Percentiles rank a stretch among this genome's conserved stretches.
phyloP scores from a whole-genome alignment of 2,888 invertebrate genomes.

The Cyclophora albipunctata region DNA sequence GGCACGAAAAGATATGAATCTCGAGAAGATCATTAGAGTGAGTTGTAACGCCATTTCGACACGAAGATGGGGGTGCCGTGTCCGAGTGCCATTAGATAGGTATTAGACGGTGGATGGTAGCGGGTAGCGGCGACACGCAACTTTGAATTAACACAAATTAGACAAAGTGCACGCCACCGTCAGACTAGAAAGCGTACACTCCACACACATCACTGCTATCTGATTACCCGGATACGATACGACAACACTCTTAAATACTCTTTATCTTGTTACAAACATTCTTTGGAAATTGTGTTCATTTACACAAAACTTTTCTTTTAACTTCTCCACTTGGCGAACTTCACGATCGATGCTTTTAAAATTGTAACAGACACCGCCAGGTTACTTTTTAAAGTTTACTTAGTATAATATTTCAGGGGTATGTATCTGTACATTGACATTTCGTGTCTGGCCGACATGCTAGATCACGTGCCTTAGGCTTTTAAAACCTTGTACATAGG shows the following conservation, averaged over 20 bases:
- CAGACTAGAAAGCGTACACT: slow-evolving; percentile 48
- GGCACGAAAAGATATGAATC: slow-evolving; percentile 13
- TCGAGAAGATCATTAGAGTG: slow-evolving; percentile 15
- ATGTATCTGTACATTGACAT: slow-evolving; percentile 25
- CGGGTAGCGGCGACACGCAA: slow-evolving; percentile 27
- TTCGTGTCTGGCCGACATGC: slow-evolving; percentile 23
- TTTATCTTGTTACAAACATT: background rate
- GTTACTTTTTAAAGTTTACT: background rate
- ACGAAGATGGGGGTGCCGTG: slow-evolving; percentile 23
- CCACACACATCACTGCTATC: slow-evolving; percentile 18
- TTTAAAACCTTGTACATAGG: slow-evolving; percentile 13
- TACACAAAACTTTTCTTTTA: too few species aligned
- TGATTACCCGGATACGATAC: slow-evolving; percentile 10
- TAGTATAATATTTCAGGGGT: slow-evolving; percentile 2
- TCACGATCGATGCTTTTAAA: background rate
- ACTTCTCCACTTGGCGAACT: too few species aligned
- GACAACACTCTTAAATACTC: background rate
- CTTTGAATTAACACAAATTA: slow-evolving; percentile 43
- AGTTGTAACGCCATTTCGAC: slow-evolving; percentile 11
- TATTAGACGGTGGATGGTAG: slow-evolving; percentile 16
- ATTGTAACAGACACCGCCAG: background rate
- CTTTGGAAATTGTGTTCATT: too few species aligned
- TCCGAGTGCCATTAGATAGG: slow-evolving; percentile 20
- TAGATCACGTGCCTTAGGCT: slow-evolving; percentile 13
- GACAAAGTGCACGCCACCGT: slow-evolving; percentile 37